These are phyloP conservation scores for Caenorhabditis drosophilae DNA, from an alignment of 2,888 invertebrate species.

Conservation along the genomic window DNA sequence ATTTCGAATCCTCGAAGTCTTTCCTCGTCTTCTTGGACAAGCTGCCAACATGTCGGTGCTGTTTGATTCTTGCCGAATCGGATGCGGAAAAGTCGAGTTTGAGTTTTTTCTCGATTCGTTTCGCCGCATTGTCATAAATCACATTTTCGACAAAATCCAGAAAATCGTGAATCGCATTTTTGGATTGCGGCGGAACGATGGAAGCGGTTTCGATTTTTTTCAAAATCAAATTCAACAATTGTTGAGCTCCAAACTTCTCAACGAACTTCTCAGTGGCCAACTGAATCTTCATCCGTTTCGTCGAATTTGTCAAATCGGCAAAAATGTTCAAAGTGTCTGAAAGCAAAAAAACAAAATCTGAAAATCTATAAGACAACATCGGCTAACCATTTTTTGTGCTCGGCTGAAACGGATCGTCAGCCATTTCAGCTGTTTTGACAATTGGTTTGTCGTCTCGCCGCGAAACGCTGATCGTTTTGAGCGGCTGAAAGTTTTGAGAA, in stretches of 20 bases:
- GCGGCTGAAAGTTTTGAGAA: too few relatives aligned
- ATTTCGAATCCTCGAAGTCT: conserved; percentile 15
- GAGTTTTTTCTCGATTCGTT: conserved; percentile 19
- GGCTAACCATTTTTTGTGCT: too few relatives aligned
- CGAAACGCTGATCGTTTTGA: too few relatives aligned
- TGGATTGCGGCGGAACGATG: conserved; percentile 15
- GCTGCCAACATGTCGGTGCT: not conserved
- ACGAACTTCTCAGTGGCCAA: conserved; percentile 22
- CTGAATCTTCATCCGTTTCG: conserved; percentile 21
- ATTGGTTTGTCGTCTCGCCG: too few relatives aligned
- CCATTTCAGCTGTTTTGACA: too few relatives aligned
- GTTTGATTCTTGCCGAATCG: too few relatives aligned
- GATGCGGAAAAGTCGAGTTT: conserved; percentile 7
- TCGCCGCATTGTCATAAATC: conserved; percentile 18
- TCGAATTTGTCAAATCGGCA: conserved; percentile 16
- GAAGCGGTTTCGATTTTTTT: conserved; percentile 25
- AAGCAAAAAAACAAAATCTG: too few relatives aligned
- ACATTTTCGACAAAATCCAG: conserved; percentile 31
- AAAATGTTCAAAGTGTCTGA: conserved; percentile 21
- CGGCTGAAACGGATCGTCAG: too few relatives aligned
- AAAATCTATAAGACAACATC: too few relatives aligned
- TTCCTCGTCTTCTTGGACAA: conserved; percentile 3
- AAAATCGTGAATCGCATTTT: conserved; percentile 23
- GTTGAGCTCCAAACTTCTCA: conserved; percentile 23
- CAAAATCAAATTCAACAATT: conserved; percentile 22